phyloP scores from a whole-genome alignment of 1,140 invertebrate genomes.

The Drosophila ogumai region DNA sequence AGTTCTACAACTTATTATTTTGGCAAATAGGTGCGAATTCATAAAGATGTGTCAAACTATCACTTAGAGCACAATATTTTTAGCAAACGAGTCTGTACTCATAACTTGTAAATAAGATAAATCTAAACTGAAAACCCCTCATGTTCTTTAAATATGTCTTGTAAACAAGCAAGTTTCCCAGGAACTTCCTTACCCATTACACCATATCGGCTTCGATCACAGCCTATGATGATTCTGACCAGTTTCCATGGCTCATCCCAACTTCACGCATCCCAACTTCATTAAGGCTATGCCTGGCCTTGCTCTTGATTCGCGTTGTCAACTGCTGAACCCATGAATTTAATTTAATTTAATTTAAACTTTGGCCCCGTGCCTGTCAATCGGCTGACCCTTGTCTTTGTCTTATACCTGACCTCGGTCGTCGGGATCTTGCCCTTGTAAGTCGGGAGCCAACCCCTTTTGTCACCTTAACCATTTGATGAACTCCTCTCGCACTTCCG shows the following conservation, averaged over 20 bases:
- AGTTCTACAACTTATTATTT: neutral
- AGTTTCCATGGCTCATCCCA: slow-evolving; percentile 47
- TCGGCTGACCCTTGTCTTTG: slow-evolving; percentile 76
- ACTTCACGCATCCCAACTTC: slow-evolving; percentile 56
- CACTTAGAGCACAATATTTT: neutral
- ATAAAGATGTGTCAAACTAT: slow-evolving; percentile 1
- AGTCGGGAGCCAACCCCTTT: slow-evolving; percentile 67
- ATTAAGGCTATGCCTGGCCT: slow-evolving; percentile 39
- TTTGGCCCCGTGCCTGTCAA: slow-evolving; percentile 68
- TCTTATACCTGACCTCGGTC: slow-evolving; percentile 71
- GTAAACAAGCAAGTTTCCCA: slow-evolving; percentile 10
- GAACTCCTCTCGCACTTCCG: slow-evolving; percentile 71
- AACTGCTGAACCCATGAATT: slow-evolving; percentile 78
- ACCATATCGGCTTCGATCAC: slow-evolving; percentile 39
- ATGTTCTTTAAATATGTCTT: neutral
- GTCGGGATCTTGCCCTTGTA: slow-evolving; percentile 39
- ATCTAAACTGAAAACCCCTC: too few species aligned
- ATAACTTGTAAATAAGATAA: slow-evolving; percentile 3
- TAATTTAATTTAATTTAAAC: slow-evolving; percentile 82
- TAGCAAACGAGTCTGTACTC: neutral
- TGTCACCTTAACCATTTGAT: slow-evolving; percentile 78
- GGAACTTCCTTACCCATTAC: slow-evolving; percentile 13
- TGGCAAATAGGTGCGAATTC: slow-evolving; percentile 8
- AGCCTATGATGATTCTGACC: slow-evolving; percentile 13
- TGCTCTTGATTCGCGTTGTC: slow-evolving; percentile 22